Conservation (phyloP, 1,140 invertebrate species). For the Drosophila tani region DNA sequence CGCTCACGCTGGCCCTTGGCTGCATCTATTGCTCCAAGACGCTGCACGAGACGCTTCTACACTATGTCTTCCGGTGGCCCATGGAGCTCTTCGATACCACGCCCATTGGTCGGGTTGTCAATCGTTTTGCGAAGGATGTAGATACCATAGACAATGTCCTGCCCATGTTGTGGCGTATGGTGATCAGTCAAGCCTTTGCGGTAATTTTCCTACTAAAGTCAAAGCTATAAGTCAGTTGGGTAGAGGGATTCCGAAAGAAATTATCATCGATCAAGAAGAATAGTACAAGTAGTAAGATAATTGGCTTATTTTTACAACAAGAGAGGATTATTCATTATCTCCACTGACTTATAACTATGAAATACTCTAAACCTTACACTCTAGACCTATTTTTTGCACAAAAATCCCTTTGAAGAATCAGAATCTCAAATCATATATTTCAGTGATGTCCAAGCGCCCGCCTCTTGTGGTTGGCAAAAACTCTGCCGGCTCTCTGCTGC, state of each 20-base stretch:
- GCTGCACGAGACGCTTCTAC: constrained; percentile 88
- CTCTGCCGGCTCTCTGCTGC: no score
- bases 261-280: not conserved
- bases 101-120: constrained; percentile 91
- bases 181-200: constrained; percentile 76
- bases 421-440: constrained; percentile 16
- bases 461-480: no score
- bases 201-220: constrained; percentile 34
- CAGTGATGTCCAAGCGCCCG: no score
- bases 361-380: not conserved
- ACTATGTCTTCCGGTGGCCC: constrained; percentile 88
- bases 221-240: constrained; percentile 1
- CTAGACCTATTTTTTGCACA: not conserved
- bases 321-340: not conserved
- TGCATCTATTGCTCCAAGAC: constrained; percentile 71
- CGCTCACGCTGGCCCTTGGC: constrained; percentile 84
- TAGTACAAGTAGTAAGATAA: not conserved
- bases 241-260: no score
- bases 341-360: not conserved
- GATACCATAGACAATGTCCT: constrained; percentile 88
- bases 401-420: not conserved
- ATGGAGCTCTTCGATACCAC: constrained; percentile 92
- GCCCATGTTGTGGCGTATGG: constrained; percentile 84
- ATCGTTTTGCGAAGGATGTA: constrained; percentile 91
- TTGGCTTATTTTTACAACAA: not conserved